phyloP scores from a whole-genome alignment of 2,797 vertebrate species.

The Furcifer pardalis region DNA sequence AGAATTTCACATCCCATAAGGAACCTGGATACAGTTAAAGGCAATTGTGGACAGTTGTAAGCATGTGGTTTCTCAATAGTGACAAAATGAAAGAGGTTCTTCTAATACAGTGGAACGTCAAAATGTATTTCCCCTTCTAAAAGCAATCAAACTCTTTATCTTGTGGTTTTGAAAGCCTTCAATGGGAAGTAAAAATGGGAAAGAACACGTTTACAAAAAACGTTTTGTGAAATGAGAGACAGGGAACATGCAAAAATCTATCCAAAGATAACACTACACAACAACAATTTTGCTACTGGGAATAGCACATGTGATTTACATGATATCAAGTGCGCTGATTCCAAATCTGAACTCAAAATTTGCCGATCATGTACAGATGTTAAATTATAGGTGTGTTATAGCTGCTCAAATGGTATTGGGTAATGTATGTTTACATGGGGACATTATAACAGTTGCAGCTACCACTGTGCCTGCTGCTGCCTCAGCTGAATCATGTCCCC shows the following conservation, averaged over 20 bases:
- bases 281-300: no score
- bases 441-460: no score
- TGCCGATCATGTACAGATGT: no score
- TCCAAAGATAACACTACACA: no score
- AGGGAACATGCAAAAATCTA: neutral
- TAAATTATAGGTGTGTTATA: no score
- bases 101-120: neutral
- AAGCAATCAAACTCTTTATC: neutral
- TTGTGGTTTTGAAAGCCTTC: neutral
- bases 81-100: neutral
- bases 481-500: no score
- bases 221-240: neutral
- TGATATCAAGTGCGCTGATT: no score
- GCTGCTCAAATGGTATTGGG: no score
- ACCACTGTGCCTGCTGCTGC: no score
- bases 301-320: no score
- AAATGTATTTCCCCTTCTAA: neutral
- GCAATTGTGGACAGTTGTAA: neutral
- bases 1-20: conserved; percentile 13
- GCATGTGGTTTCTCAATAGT: conserved; percentile 23
- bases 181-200: neutral
- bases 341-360: no score
- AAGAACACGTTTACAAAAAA: neutral
- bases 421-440: no score
- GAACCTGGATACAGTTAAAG: conserved; percentile 1